Percentiles rank a stretch among this genome's conserved stretches.
phyloP scores from a whole-genome alignment of 2,888 invertebrate species.

The Agriopis leucophaearia region DNA sequence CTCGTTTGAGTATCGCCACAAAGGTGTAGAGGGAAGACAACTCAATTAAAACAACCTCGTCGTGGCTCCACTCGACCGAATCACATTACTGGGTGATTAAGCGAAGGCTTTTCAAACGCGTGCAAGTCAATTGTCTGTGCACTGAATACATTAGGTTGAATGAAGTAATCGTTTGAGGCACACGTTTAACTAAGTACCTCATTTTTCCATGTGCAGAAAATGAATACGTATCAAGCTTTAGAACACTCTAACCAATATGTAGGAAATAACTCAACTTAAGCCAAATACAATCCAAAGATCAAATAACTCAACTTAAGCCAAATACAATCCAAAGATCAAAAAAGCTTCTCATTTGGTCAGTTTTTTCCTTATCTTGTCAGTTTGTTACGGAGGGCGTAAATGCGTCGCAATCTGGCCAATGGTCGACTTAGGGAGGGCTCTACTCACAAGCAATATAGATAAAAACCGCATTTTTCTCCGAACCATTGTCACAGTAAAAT shows the following conservation, averaged over 20 bases:
- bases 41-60: constrained; percentile 76
- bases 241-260: neutral
- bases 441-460: constrained; percentile 61
- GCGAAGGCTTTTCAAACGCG: constrained; percentile 50
- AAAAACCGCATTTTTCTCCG: constrained; percentile 44
- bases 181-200: neutral
- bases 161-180: constrained; percentile 40
- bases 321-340: constrained; percentile 34
- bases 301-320: constrained; percentile 11
- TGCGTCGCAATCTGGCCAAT: constrained; percentile 72
- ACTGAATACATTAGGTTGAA: constrained; percentile 47
- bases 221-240: neutral
- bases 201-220: constrained; percentile 7
- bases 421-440: constrained; percentile 69
- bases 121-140: constrained; percentile 46
- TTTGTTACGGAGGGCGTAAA: constrained; percentile 69
- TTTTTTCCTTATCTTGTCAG: constrained; percentile 33
- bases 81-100: constrained; percentile 72
- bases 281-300: constrained; percentile 32
- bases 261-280: neutral
- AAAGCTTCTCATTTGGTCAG: constrained; percentile 9
- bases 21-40: constrained; percentile 73
- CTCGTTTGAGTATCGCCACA: constrained; percentile 65
- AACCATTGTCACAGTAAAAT: constrained; percentile 43
- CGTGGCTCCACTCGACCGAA: constrained; percentile 60